Evolutionary conservation across 2,888 invertebrate genomes (phyloP), one percentile per base, ranked within the genome.

Genomic region (Drosophila paracracens): DNA sequence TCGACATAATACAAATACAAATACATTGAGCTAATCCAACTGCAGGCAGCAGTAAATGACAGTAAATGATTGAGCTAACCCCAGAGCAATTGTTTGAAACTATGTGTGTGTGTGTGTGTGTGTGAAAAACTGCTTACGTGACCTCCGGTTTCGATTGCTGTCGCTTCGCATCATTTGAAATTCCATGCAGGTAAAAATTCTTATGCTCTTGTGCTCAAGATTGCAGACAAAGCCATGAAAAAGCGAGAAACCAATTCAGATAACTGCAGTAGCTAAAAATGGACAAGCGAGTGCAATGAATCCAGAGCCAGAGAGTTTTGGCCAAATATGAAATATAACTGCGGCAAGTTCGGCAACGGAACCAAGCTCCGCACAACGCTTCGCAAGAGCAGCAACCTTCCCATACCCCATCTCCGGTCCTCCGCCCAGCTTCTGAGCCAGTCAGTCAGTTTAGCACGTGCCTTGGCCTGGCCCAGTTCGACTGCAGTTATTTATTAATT

Each of bases 61-160:
- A 89, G 89, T 91, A 91, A 90, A 90, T 90, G 86, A 90, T 90
- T 84, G 87, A 90, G 83, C 78, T 85, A 71, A 78, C 62, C 68
- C 76, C 73, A 77, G 69, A 48, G 72, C 71, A 63, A 70, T 70
- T 74, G 78, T 73, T 36, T 51, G 48, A 35, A 52, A 27, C 36
- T 43, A 35, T 46, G 29, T 64, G 43, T 33, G 29, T 63, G 60
- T 38, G 25, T 62, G 65, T 43, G 27, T 62, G 40, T 65, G 57
- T 48, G 48, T 52, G 74, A 88, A 85, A 88, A 85, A 82, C 84
- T 83, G 70, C 83, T 83, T 84, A 88, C 84, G 84, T 84, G 84
- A 88, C 86, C 75, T 67, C 62, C 66, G 53, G 46, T 35, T 61
- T 46, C 31, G 38, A 51, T 31, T 57, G 59, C 59, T 60, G 53